Conservation (phyloP, 2,888 invertebrate genomes). For the Sylvicola fuscatus region DNA sequence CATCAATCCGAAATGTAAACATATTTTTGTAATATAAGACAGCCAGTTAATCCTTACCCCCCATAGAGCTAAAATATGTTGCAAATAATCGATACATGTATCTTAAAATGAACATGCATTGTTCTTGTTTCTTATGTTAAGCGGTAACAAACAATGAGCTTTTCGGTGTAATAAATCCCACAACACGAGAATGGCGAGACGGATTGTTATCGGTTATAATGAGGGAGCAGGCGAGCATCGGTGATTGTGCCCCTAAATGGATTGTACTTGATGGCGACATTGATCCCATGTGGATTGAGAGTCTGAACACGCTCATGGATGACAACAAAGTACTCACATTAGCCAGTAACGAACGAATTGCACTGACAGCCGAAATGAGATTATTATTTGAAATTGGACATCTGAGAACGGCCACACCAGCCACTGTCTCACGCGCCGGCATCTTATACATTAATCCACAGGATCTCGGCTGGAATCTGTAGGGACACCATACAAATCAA, state of each 20-base stretch:
- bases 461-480: constrained; percentile 91
- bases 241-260: constrained; percentile 76
- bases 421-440: constrained; percentile 88
- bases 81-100: too few species aligned
- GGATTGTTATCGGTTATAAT: constrained; percentile 84
- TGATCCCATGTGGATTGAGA: constrained; percentile 69
- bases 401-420: constrained; percentile 82
- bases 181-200: constrained; percentile 83
- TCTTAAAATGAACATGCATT: too few species aligned
- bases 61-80: too few species aligned
- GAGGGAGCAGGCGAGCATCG: constrained; percentile 81
- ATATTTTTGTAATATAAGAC: not conserved
- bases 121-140: not conserved
- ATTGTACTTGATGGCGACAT: constrained; percentile 92
- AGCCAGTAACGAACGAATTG: constrained; percentile 88
- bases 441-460: constrained; percentile 86
- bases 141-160: constrained; percentile 87
- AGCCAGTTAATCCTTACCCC: too few species aligned
- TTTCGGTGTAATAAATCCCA: constrained; percentile 83
- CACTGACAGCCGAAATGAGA: constrained; percentile 72
- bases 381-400: constrained; percentile 84
- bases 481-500: constrained; percentile 23
- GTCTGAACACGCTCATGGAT: constrained; percentile 92
- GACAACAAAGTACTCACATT: constrained; percentile 90
- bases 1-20: constrained; percentile 59